These are phyloP conservation scores for Lepidocyrtinus sp. DNA, from an alignment of 2,888 invertebrate species.

Conservation along the genomic window DNA sequence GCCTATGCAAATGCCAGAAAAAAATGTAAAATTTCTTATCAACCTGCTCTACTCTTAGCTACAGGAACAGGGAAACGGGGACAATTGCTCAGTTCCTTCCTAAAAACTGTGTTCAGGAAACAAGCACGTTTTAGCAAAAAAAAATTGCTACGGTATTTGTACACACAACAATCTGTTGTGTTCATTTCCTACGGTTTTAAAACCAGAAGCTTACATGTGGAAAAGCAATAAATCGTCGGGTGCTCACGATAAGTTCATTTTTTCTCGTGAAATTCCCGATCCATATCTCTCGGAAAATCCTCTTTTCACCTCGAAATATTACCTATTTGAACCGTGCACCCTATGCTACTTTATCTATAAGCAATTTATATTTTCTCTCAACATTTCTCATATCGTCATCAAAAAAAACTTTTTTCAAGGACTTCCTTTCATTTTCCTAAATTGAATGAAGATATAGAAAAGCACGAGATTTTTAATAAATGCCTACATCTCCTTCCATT, in stretches of 20 bases:
- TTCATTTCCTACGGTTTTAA: constrained; percentile 28
- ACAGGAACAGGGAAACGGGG: constrained; percentile 20
- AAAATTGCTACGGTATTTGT: neutral
- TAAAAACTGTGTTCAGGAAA: constrained; percentile 5
- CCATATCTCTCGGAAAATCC: constrained; percentile 35
- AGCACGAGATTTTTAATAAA: neutral
- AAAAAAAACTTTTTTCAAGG: neutral
- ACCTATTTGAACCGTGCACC: neutral
- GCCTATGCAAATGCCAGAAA: constrained; percentile 5
- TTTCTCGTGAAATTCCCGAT: constrained; percentile 38
- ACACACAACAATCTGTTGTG: constrained; percentile 16
- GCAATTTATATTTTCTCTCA: neutral
- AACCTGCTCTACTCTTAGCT: neutral
- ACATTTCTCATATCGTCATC: neutral
- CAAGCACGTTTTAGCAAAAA: constrained; percentile 1
- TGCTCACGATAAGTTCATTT: constrained; percentile 22
- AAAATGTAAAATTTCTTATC: constrained; percentile 2
- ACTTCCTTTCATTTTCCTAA: neutral
- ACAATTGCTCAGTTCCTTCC: constrained; percentile 37
- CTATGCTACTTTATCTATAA: neutral
- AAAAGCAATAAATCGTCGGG: constrained; percentile 50
- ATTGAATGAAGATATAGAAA: constrained; percentile 16
- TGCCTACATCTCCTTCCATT: constrained; percentile 1
- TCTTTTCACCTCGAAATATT: constrained; percentile 11
- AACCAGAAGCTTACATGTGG: constrained; percentile 45